These are phyloP conservation scores for Halcyon leucocephala DNA, from an alignment of 2,797 vertebrate genomes.

Conservation along the genomic window DNA sequence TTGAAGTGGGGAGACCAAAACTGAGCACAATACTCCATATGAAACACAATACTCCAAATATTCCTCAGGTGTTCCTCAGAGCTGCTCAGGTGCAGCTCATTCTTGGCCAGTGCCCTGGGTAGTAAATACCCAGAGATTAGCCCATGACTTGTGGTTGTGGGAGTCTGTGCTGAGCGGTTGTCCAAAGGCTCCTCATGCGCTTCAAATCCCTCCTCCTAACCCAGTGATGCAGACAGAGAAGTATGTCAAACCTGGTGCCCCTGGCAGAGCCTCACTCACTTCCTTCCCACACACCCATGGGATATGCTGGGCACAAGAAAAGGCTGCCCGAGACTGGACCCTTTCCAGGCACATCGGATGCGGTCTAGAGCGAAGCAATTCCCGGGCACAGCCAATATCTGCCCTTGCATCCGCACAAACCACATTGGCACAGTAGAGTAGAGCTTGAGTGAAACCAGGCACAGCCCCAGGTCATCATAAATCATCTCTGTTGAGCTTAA, in stretches of 20 bases:
- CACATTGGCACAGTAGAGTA: background rate
- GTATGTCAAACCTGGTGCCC: fast-evolving
- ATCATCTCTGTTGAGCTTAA: background rate
- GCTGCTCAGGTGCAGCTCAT: background rate
- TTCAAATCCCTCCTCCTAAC: background rate
- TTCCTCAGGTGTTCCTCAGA: background rate
- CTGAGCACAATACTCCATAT: no score
- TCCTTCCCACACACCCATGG: background rate
- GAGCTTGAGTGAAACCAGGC: background rate
- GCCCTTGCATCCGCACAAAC: background rate
- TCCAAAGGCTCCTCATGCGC: background rate
- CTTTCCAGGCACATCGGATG: fast-evolving
- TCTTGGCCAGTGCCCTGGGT: background rate
- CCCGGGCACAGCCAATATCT: background rate
- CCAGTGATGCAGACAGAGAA: background rate
- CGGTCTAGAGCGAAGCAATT: background rate
- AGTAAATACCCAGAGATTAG: background rate
- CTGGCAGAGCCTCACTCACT: background rate
- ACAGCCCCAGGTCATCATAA: background rate
- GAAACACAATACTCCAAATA: no score
- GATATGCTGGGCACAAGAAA: background rate
- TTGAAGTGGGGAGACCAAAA: no score
- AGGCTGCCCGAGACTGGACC: background rate
- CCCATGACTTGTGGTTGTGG: fast-evolving
- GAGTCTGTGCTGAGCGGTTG: background rate